Conservation (phyloP, 2,113 vertebrate species). For the Prunella fulvescens region DNA sequence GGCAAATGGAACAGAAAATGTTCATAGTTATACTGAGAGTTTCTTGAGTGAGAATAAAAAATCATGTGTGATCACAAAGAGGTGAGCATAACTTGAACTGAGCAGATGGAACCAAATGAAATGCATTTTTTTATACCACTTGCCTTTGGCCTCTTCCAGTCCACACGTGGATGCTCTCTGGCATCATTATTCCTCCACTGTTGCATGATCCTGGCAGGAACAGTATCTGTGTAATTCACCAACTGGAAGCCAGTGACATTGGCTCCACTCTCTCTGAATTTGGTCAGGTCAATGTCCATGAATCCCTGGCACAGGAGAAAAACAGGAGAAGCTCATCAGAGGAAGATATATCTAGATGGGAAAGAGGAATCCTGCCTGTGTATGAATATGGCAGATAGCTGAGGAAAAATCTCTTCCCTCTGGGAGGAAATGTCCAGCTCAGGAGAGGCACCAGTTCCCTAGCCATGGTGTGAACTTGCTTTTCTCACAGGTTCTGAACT, state of each 20-base stretch:
- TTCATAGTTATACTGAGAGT: not conserved
- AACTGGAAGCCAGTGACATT: slow-evolving; percentile 97
- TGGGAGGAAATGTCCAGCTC: not conserved
- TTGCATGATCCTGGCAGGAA: slow-evolving; percentile 86
- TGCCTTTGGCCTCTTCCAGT: slow-evolving; percentile 91
- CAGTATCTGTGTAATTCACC: slow-evolving; percentile 88
- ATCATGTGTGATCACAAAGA: not conserved
- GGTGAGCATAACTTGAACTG: not conserved
- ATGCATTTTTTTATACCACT: not conserved
- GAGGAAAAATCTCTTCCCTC: not conserved
- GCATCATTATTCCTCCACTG: slow-evolving; percentile 94
- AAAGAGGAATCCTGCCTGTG: not conserved
- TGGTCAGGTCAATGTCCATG: slow-evolving; percentile 93
- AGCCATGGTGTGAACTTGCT: not conserved
- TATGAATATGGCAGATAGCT: not conserved
- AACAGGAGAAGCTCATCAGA: not conserved
- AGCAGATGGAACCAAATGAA: not conserved
- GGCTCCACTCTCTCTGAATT: slow-evolving; percentile 92
- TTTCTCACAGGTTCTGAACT: not conserved
- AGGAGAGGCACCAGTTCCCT: not conserved
- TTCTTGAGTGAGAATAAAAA: not conserved
- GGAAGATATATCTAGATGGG: not conserved
- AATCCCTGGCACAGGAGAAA: slow-evolving; percentile 80
- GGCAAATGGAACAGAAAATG: not conserved
- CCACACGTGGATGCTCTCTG: slow-evolving; percentile 88